phyloP scores from a whole-genome alignment of 2,888 invertebrate genomes.

The Rotaria socialis region DNA sequence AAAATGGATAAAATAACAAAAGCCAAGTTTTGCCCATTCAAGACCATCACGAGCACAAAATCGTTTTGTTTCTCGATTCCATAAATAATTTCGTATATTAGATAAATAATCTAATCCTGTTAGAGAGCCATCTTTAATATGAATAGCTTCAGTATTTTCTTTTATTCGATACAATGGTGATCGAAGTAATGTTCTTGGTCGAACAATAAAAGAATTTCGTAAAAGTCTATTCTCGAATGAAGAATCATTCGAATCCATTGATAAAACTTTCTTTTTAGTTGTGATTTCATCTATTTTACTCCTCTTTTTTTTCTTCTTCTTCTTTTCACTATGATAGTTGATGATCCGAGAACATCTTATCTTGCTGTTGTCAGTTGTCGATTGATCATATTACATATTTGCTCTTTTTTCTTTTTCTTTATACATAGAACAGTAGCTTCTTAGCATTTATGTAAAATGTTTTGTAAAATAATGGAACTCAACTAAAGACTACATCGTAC shows the following conservation, averaged over 20 bases:
- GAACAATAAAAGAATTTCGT: neutral
- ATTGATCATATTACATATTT: neutral
- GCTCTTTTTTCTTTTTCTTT: neutral
- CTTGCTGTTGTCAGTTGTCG: neutral
- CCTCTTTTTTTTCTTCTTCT: neutral
- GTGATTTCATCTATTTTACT: neutral
- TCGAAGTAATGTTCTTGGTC: neutral
- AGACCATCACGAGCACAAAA: constrained; percentile 44
- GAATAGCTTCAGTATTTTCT: neutral
- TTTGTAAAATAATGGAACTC: neutral
- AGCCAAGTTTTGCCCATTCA: constrained; percentile 37
- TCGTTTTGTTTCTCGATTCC: constrained; percentile 36
- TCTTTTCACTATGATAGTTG: neutral
- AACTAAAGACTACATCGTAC: neutral
- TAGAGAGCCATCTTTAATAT: neutral
- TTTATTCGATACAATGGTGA: neutral
- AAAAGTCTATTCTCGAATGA: neutral
- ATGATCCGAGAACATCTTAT: constrained; percentile 23
- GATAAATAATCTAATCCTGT: neutral
- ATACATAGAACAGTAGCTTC: neutral
- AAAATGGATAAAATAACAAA: constrained; percentile 38
- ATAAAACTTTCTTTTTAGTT: neutral
- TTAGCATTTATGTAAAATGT: neutral
- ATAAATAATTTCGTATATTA: constrained; percentile 13
- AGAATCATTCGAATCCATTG: neutral